phyloP scores from a whole-genome alignment of 2,888 invertebrate species.

The Apodemia mormo region DNA sequence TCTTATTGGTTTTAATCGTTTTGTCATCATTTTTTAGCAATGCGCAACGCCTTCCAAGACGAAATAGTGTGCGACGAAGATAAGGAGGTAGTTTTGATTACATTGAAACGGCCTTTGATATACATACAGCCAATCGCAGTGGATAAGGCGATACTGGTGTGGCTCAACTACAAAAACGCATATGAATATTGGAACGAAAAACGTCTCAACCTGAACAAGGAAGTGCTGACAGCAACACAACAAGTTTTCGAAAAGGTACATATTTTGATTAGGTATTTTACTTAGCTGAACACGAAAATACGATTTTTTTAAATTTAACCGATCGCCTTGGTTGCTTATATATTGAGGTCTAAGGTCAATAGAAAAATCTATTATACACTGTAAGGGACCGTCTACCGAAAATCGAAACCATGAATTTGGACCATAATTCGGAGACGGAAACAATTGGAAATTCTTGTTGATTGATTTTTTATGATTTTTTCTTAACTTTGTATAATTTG shows the following conservation, averaged over 20 bases:
- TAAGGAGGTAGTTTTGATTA: slow-evolving; percentile 94
- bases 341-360: too few relatives aligned
- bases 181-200: slow-evolving; percentile 99
- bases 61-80: slow-evolving; percentile 92
- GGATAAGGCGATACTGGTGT: slow-evolving; percentile 98
- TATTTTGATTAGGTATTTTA: not conserved
- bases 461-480: too few relatives aligned
- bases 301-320: too few relatives aligned
- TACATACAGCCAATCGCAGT: slow-evolving; percentile 98
- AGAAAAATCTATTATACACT: too few relatives aligned
- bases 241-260: slow-evolving; percentile 80
- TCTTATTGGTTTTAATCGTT: too few relatives aligned
- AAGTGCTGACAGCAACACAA: slow-evolving; percentile 89
- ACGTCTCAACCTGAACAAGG: slow-evolving; percentile 93
- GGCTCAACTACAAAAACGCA: slow-evolving; percentile 99
- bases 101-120: slow-evolving; percentile 94
- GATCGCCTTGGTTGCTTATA: too few relatives aligned
- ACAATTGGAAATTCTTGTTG: too few relatives aligned
- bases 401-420: too few relatives aligned
- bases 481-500: too few relatives aligned
- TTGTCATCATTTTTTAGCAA: slow-evolving; percentile 53
- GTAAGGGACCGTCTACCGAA: too few relatives aligned
- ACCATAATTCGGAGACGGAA: too few relatives aligned
- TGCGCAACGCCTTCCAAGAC: slow-evolving; percentile 92
- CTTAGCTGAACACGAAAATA: too few relatives aligned